phyloP scores from a whole-genome alignment of 2,888 invertebrate species.

The Metacarcinus magister region DNA sequence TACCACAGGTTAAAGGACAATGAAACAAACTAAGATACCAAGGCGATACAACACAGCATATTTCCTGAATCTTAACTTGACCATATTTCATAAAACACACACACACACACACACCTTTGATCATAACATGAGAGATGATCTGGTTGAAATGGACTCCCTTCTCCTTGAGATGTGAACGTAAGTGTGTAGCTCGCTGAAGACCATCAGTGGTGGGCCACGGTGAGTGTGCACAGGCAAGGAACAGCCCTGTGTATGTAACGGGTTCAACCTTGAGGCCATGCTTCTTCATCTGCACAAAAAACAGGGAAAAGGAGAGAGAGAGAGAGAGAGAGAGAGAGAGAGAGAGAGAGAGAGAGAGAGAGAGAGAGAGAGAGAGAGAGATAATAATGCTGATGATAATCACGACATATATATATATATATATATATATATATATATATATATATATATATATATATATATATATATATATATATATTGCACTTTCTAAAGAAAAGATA shows the following conservation, averaged over 20 bases:
- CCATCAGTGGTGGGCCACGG: slow-evolving; percentile 88
- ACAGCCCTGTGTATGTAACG: slow-evolving; percentile 92
- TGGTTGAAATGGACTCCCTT: slow-evolving; percentile 89
- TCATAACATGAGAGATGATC: slow-evolving; percentile 92
- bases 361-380: not conserved
- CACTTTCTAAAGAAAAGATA: not conserved
- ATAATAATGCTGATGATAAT: too few species aligned
- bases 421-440: not conserved
- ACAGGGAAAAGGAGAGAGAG: not conserved
- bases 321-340: not conserved
- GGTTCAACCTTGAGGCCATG: slow-evolving; percentile 89
- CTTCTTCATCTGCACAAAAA: slow-evolving; percentile 89
- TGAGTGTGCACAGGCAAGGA: slow-evolving; percentile 94
- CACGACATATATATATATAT: too few species aligned
- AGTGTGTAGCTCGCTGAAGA: slow-evolving; percentile 88
- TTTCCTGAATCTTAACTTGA: not conserved
- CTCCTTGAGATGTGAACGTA: slow-evolving; percentile 89
- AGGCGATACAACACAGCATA: not conserved
- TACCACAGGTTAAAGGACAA: not conserved
- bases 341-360: not conserved
- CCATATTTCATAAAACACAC: not conserved
- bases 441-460: not conserved
- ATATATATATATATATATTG: slow-evolving; percentile 44
- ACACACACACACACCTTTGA: slow-evolving; percentile 87
- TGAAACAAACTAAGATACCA: not conserved